Percentiles rank a stretch among this genome's conserved stretches.
Evolutionary conservation across 2,113 vertebrate genomes (phyloP).

Genomic region (Saguinus imperator): DNA sequence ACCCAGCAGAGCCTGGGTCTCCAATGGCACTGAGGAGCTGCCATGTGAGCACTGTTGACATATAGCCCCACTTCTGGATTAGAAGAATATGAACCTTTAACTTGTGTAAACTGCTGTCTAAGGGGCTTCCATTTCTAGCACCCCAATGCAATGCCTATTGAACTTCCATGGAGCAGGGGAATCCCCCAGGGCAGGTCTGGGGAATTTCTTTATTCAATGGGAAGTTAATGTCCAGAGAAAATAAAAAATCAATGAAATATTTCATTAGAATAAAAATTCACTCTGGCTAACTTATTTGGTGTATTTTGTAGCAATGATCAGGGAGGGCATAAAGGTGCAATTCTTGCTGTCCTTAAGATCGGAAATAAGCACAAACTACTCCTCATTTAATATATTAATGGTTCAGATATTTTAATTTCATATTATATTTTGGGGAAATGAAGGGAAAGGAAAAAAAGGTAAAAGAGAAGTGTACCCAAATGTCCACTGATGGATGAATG

Average conservation of each 20-base stretch:
- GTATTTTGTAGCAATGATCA: neutral
- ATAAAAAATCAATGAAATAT: neutral
- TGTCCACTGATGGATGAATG: neutral
- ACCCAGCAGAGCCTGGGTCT: neutral
- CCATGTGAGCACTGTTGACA: neutral
- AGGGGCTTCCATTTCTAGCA: neutral
- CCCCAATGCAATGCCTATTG: neutral
- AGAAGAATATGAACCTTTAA: neutral
- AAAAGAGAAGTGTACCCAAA: neutral
- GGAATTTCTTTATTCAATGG: neutral
- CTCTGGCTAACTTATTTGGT: neutral
- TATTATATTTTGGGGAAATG: neutral
- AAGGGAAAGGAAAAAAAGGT: neutral
- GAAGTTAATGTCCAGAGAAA: neutral
- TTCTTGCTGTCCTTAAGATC: neutral
- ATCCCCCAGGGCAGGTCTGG: neutral
- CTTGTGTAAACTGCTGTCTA: neutral
- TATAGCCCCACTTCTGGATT: neutral
- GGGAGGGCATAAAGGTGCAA: neutral
- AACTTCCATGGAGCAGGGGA: neutral
- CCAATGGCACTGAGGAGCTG: too few relatives aligned
- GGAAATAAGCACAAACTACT: neutral
- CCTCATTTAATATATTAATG: neutral
- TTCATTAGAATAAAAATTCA: neutral
- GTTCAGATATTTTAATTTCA: neutral